Percentiles rank a stretch among this genome's conserved stretches.
Conservation (phyloP, 2,888 invertebrate species). For the Eueremaeus valkanovi region DNA sequence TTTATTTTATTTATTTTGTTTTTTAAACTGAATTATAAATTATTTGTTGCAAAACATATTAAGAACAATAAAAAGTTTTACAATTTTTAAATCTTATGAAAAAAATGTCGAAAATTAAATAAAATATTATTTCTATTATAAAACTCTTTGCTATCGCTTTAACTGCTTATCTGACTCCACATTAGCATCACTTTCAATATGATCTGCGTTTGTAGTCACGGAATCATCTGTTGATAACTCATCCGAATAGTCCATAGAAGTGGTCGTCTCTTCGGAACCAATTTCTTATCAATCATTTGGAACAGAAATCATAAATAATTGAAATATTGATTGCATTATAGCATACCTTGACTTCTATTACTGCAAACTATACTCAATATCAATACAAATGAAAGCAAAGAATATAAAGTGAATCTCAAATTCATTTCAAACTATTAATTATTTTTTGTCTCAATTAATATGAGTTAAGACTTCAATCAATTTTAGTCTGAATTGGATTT, state of each 20-base stretch:
- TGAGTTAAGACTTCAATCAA: too few species aligned
- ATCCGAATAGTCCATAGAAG: background rate
- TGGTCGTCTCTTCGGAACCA: constrained; percentile 3
- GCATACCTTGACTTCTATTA: background rate
- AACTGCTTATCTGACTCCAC: background rate
- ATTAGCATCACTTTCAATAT: background rate
- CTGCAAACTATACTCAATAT: background rate
- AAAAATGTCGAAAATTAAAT: too few species aligned
- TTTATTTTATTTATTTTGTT: too few species aligned
- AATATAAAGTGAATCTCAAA: too few species aligned
- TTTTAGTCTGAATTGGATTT: too few species aligned
- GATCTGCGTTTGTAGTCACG: background rate
- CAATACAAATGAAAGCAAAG: background rate
- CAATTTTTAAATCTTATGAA: background rate
- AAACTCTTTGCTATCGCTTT: background rate
- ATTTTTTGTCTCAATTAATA: too few species aligned
- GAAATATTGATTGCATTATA: background rate
- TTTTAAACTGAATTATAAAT: too few species aligned
- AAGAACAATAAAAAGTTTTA: background rate
- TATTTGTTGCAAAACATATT: too few species aligned
- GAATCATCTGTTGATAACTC: background rate
- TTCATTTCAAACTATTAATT: too few species aligned
- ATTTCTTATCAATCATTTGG: background rate
- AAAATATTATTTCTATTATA: too few species aligned
- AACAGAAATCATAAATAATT: background rate